Percentiles rank a stretch among this genome's conserved stretches.
phyloP scores from a whole-genome alignment of 1,140 invertebrate species.

The Calliopsis andreniformis region DNA sequence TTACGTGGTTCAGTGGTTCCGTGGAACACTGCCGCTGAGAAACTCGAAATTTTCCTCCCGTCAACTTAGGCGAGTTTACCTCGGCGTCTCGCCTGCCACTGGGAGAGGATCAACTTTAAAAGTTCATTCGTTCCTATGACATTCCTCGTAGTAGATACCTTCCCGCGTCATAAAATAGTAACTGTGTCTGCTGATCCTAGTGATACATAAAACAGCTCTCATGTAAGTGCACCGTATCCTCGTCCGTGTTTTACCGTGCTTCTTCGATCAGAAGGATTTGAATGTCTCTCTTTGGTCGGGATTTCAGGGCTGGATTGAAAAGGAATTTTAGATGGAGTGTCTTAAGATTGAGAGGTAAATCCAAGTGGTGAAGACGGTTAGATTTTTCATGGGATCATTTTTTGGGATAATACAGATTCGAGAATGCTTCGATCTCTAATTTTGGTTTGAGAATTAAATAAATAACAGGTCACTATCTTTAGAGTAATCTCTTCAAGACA shows the following conservation, averaged over 20 bases:
- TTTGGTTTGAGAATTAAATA: too few species aligned
- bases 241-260: neutral
- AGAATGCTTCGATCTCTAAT: too few species aligned
- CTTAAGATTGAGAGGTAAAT: too few species aligned
- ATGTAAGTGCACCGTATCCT: neutral
- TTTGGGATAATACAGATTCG: too few species aligned
- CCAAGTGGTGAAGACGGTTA: too few species aligned
- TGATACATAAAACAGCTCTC: neutral
- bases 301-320: too few species aligned
- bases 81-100: neutral
- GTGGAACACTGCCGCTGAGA: neutral
- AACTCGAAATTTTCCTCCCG: slow-evolving; percentile 4
- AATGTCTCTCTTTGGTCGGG: too few species aligned
- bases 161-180: slow-evolving; percentile 1
- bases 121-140: neutral
- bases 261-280: neutral
- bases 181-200: neutral
- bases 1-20: slow-evolving; percentile 12
- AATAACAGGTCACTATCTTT: too few species aligned
- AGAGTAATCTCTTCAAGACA: too few species aligned
- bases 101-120: neutral
- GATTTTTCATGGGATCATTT: too few species aligned
- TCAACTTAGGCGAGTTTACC: neutral
- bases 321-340: too few species aligned
- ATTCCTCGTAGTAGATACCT: neutral